phyloP scores from a whole-genome alignment of 2,113 vertebrate species.

The Corynorhinus townsendii region DNA sequence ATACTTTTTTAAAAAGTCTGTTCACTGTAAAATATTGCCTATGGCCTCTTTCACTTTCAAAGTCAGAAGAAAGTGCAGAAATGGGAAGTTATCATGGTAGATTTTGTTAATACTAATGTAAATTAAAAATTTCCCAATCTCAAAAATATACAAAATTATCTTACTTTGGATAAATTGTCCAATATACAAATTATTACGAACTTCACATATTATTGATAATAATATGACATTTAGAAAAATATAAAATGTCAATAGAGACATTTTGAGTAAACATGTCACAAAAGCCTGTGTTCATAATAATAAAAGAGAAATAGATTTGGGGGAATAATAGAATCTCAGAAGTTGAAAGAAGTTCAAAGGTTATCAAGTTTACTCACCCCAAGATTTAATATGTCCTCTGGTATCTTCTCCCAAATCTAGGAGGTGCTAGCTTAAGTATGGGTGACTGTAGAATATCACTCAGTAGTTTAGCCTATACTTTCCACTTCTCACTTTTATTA shows the following conservation, averaged over 20 bases:
- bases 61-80: neutral
- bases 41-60: neutral
- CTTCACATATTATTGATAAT: constrained; percentile 24
- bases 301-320: neutral
- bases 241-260: constrained; percentile 34
- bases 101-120: neutral
- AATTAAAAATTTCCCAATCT: constrained; percentile 4
- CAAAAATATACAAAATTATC: neutral
- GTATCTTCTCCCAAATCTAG: neutral
- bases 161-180: neutral
- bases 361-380: neutral
- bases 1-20: neutral
- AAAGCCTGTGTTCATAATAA: constrained; percentile 17
- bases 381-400: neutral
- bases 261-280: neutral
- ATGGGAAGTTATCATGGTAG: neutral
- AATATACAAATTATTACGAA: neutral
- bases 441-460: neutral
- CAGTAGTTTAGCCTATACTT: neutral
- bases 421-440: neutral
- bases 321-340: neutral
- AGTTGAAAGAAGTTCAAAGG: constrained; percentile 25
- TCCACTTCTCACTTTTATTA: neutral
- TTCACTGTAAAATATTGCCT: neutral
- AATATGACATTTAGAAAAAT: constrained; percentile 47